Evolutionary conservation across 2,888 invertebrate species (phyloP).

Genomic region (Flexamia atlantica): DNA sequence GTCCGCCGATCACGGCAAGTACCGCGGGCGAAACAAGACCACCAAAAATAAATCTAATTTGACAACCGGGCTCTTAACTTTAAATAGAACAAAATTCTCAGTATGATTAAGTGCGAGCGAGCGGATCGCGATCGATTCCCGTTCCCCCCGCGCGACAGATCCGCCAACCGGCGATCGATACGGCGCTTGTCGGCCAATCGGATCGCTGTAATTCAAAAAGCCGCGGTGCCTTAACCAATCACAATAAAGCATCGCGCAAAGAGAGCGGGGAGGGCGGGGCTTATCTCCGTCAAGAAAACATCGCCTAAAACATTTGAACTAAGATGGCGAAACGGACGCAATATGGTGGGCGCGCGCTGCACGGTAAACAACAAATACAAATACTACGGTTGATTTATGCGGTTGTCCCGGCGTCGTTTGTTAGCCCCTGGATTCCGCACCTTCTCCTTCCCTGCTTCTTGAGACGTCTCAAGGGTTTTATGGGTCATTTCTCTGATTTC

Average conservation of each 20-base stretch:
- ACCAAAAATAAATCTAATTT: slow-evolving; percentile 55
- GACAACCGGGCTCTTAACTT: slow-evolving; percentile 37
- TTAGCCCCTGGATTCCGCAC: neutral
- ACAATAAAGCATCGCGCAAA: slow-evolving; percentile 39
- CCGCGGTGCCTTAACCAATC: slow-evolving; percentile 56
- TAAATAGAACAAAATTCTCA: slow-evolving; percentile 48
- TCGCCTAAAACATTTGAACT: slow-evolving; percentile 63
- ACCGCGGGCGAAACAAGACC: slow-evolving; percentile 39
- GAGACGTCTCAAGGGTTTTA: neutral
- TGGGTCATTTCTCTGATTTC: slow-evolving; percentile 1
- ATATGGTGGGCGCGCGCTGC: slow-evolving; percentile 55
- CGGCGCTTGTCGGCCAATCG: slow-evolving; percentile 57
- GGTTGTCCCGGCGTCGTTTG: slow-evolving; percentile 5
- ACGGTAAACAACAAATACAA: slow-evolving; percentile 48
- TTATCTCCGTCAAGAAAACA: slow-evolving; percentile 56
- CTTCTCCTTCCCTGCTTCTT: slow-evolving; percentile 6
- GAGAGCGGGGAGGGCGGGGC: slow-evolving; percentile 53
- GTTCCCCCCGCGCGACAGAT: slow-evolving; percentile 61
- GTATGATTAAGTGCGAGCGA: slow-evolving; percentile 33
- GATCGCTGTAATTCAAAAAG: slow-evolving; percentile 57
- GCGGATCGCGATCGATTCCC: slow-evolving; percentile 52
- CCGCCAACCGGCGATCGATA: slow-evolving; percentile 62
- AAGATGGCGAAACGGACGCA: slow-evolving; percentile 62
- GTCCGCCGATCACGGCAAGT: neutral
- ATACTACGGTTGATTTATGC: slow-evolving; percentile 20